Evolutionary conservation across 2,113 vertebrate genomes (phyloP).

Genomic region (Andinoacara biseriatus): DNA sequence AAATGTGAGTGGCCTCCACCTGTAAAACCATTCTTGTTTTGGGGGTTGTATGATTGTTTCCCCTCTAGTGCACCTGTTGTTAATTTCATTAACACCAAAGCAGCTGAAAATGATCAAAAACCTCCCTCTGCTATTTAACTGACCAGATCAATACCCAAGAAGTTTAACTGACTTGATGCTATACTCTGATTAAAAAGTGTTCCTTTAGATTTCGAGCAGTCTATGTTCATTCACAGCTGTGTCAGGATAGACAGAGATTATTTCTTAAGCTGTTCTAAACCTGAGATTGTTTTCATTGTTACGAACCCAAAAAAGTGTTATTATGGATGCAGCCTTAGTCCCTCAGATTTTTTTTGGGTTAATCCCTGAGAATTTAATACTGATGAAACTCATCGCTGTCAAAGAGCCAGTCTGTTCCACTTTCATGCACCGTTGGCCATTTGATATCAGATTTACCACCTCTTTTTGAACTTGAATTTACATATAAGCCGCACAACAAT

Average conservation of each 20-base stretch:
- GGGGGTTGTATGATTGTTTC: no score
- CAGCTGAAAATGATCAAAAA: no score
- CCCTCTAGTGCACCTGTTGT: no score
- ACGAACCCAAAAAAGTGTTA: neutral
- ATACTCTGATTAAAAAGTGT: no score
- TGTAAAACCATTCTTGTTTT: no score
- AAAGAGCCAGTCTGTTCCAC: conserved; percentile 21
- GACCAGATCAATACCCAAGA: no score
- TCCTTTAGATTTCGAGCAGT: no score
- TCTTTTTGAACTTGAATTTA: conserved; percentile 29
- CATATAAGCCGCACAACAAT: conserved; percentile 17
- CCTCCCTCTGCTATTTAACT: no score
- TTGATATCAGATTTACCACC: conserved; percentile 28
- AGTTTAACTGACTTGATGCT: no score
- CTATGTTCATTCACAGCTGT: neutral
- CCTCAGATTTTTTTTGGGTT: conserved; percentile 25
- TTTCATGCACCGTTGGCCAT: conserved; percentile 42
- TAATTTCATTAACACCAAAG: no score
- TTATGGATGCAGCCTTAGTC: conserved; percentile 6
- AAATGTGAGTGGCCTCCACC: no score
- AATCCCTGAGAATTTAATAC: conserved; percentile 53
- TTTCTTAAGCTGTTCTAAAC: neutral
- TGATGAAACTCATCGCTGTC: conserved; percentile 19
- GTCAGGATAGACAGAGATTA: conserved; percentile 1
- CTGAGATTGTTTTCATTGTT: neutral